Percentiles rank a stretch among this genome's conserved stretches.
Conservation (phyloP, 1,140 invertebrate species). For the Cotesia vestalis region DNA sequence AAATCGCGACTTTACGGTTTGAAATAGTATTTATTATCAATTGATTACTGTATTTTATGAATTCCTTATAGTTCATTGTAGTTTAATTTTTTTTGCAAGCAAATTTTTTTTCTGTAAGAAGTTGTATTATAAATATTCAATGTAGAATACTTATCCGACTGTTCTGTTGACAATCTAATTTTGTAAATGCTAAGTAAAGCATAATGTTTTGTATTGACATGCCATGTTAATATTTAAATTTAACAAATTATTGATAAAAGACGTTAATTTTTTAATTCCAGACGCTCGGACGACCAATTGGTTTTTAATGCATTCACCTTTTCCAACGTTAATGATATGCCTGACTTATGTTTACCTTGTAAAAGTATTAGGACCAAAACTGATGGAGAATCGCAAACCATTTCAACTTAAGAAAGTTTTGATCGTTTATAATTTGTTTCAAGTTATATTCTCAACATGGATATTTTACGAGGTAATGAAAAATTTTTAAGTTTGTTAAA, state of each 20-base stretch:
- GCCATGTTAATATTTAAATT: neutral
- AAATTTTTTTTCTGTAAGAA: neutral
- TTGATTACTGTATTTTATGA: neutral
- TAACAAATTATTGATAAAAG: conserved; percentile 26
- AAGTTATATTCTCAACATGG: conserved; percentile 86
- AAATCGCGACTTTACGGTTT: too few species aligned
- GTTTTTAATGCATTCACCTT: conserved; percentile 84
- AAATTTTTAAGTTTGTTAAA: neutral
- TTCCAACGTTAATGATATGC: conserved; percentile 82
- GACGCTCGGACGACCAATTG: conserved; percentile 85
- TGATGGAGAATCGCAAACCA: conserved; percentile 88
- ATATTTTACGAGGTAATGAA: conserved; percentile 79
- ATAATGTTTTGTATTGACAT: too few species aligned
- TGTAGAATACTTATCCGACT: neutral
- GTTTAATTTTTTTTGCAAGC: neutral
- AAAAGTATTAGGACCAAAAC: conserved; percentile 79
- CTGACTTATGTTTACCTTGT: conserved; percentile 80
- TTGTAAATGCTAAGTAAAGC: too few species aligned
- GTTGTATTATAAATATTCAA: neutral
- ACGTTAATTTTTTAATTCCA: conserved; percentile 54
- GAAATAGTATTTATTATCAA: too few species aligned
- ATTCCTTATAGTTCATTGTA: neutral
- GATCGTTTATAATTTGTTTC: conserved; percentile 85
- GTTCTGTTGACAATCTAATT: too few species aligned
- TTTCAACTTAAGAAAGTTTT: conserved; percentile 81